Evolutionary conservation across 1,140 invertebrate species (phyloP), one percentile per base, ranked within the genome.

Genomic region (Atta texana): DNA sequence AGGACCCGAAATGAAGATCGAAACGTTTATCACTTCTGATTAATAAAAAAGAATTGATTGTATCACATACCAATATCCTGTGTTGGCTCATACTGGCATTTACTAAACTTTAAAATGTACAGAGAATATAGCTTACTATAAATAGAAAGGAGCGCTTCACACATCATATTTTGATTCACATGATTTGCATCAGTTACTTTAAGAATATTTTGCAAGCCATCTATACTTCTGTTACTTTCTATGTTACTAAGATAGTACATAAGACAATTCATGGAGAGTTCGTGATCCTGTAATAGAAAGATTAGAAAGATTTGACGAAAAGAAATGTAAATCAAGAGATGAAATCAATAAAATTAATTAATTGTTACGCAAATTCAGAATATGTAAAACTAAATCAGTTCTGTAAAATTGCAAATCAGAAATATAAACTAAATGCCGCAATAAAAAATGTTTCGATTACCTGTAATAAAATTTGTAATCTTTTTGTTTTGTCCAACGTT

Each of bases 61-160:
- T 34, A 34, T 34, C 31, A 34, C 31, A 34, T 0, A 34, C 31
- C 0, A 34, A 34, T 34, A 34, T 34, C 31, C 31, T 34, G 5
- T 34, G 31, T 34, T 34, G 31, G 0, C 5, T 6, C 31, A 34
- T 34, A 6, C 31, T 34, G 6, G 31, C 31, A 34, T 34, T 34
- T 34, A 34, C 5, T 34, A 69, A 8, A 74, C 59, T 39, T 71
- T 71, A 16, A 31, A 88, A 71, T n/a, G 2, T 0, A 57, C 4
- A 28, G 1, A 81, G 44, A 61, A 49, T 59, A 87, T 68, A 87
- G 95, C 96, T 96, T 91, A 96, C 96, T 93, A 68, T 95, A 95
- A 69, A 95, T 92, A 84, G 95, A 93, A 87, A 96, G 85, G 3
- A 96, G 95, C 76, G 94, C 87, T 8, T 95, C 92, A 87, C 96